These are phyloP conservation scores for Chesias legatella DNA, from an alignment of 2,888 invertebrate species.

Conservation along the genomic window DNA sequence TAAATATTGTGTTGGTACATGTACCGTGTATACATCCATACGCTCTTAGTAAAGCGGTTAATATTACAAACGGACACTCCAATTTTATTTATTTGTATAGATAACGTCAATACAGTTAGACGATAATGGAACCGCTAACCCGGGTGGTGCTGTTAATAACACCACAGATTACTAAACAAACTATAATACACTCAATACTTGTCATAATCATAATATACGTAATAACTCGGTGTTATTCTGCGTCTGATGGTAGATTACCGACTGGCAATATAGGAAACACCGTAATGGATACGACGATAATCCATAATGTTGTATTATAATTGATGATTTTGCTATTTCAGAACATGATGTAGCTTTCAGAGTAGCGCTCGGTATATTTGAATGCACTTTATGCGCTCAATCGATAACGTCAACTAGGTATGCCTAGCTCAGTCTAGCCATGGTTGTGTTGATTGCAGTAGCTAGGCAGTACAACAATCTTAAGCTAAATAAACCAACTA, in stretches of 20 bases:
- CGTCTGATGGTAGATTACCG: slow-evolving; percentile 18
- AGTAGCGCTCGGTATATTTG: background rate
- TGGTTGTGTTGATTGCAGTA: too few relatives aligned
- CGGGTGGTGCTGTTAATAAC: slow-evolving; percentile 1
- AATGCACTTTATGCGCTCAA: too few relatives aligned
- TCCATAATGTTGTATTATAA: slow-evolving; percentile 6
- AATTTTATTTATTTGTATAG: too few relatives aligned
- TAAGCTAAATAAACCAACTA: too few relatives aligned
- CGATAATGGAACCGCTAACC: slow-evolving; percentile 12
- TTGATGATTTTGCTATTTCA: slow-evolving; percentile 4
- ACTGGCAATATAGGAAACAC: slow-evolving; percentile 21
- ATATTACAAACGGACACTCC: too few relatives aligned
- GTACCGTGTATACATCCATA: too few relatives aligned
- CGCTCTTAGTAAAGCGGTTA: too few relatives aligned
- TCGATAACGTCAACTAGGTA: too few relatives aligned
- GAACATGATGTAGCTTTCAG: background rate
- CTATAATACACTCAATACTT: slow-evolving; percentile 2
- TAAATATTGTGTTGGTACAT: too few relatives aligned
- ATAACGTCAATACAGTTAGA: slow-evolving; percentile 3
- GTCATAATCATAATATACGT: background rate
- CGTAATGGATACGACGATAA: slow-evolving; percentile 16
- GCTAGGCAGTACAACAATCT: too few relatives aligned
- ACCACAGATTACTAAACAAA: background rate
- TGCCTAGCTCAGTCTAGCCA: too few relatives aligned
- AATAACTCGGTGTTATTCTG: slow-evolving; percentile 1